A percentile compares a stretch with the other conserved stretches of the same genome.
phyloP scores from a whole-genome alignment of 2,888 invertebrate species.

The Dorcus parallelipipedus region DNA sequence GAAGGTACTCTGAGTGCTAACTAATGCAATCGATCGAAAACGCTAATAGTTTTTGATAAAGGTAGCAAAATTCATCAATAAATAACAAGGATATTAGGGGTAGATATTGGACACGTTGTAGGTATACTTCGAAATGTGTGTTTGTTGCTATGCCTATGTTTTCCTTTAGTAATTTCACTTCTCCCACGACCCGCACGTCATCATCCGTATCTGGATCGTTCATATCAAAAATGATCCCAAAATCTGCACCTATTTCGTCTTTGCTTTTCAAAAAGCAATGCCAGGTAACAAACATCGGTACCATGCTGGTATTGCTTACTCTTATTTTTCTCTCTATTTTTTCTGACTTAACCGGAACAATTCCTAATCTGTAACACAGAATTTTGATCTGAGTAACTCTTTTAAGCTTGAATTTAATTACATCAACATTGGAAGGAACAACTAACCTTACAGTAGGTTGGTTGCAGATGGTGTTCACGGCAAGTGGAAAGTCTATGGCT shows the following conservation, averaged over 20 bases:
- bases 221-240: slow-evolving; percentile 33
- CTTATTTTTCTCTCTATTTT: slow-evolving; percentile 27
- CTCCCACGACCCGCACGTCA: slow-evolving; percentile 16
- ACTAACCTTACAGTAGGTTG: slow-evolving; percentile 38
- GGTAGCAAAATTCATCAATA: too few species aligned
- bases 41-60: too few species aligned
- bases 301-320: slow-evolving; percentile 34
- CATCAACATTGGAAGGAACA: too few species aligned
- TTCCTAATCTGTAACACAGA: slow-evolving; percentile 33
- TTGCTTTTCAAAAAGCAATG: slow-evolving; percentile 31
- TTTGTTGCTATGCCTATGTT: slow-evolving; percentile 28
- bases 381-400: background rate
- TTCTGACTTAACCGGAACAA: slow-evolving; percentile 21
- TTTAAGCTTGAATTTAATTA: background rate
- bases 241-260: slow-evolving; percentile 15
- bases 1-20: too few species aligned
- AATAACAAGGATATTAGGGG: too few species aligned
- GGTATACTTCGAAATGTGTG: slow-evolving; percentile 7
- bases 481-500: slow-evolving; percentile 46
- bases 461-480: slow-evolving; percentile 32
- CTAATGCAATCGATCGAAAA: too few species aligned
- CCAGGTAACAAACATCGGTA: slow-evolving; percentile 39
- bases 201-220: slow-evolving; percentile 11
- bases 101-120: too few species aligned
- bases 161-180: slow-evolving; percentile 29